These are phyloP conservation scores for Narcine bancroftii DNA, from an alignment of 2,113 vertebrate genomes.

Conservation along the genomic window DNA sequence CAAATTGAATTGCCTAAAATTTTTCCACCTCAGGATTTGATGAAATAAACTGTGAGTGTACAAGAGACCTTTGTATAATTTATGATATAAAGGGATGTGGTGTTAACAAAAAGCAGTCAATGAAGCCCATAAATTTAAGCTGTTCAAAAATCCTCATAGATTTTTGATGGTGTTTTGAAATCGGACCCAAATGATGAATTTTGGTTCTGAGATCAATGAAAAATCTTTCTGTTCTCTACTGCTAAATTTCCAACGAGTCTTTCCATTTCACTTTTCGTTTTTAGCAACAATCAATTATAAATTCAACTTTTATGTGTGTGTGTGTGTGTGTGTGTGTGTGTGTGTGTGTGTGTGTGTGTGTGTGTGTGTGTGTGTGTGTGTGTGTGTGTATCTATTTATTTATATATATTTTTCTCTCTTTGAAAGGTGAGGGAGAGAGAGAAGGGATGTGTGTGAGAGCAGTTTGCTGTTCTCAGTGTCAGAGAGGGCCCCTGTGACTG, in stretches of 20 bases:
- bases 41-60: neutral
- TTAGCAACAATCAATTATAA: neutral
- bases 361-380: too few species aligned
- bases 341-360: too few species aligned
- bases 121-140: neutral
- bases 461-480: too few species aligned
- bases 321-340: too few species aligned
- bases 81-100: neutral
- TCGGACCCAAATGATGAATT: neutral
- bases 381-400: too few species aligned
- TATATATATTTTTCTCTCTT: too few species aligned
- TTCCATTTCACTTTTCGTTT: too few species aligned
- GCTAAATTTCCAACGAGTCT: neutral
- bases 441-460: too few species aligned
- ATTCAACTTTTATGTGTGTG: neutral
- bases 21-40: neutral
- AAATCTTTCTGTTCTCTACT: neutral
- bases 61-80: neutral
- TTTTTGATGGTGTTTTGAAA: too few species aligned
- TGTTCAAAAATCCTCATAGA: neutral
- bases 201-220: neutral
- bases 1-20: too few species aligned
- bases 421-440: too few species aligned
- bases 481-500: too few species aligned
- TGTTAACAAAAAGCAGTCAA: neutral